Base-by-base conservation (phyloP, 2,888 invertebrate genomes). In the Hydrotaea cyrtoneurina region DNA sequence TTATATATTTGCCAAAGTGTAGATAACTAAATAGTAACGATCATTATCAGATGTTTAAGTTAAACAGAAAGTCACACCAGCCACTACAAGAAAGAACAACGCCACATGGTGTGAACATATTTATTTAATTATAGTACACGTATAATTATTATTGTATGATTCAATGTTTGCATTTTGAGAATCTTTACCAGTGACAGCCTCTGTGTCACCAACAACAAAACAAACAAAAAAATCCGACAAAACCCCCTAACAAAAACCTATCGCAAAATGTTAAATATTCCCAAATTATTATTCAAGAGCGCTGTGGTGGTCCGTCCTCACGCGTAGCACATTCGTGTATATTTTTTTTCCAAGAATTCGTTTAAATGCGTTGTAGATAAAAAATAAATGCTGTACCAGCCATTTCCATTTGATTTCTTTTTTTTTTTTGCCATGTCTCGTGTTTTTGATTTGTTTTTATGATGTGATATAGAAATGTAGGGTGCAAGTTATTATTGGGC, bases 201-300 rank as follows among this genome's bases (percentile, higher is more conserved):
- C 3, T n/a, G 50, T 50, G 50, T 50, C 50, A 50, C 50, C 50
- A 39, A 31, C 31, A 2, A 31, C 31, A 31, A 31, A 2, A 31
- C 3, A 31, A 31, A 31, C 31, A 31, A 7, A 31, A 7, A 31
- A n/a, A n/a, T n/a, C 31, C 31, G 31, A n/a, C n/a, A n/a, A 31
- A 31, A 31, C 31, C 3, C 31, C 3, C 31, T 31, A 31, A 4
- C 31, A 4, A 2, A 2, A 31, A 31, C 31, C 7, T 31, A 50
- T 11, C 21, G n/a, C n/a, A n/a, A n/a, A n/a, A n/a, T n/a, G n/a
- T n/a, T n/a, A n/a, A n/a, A 55, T 4, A 31, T 55, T 10, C 23
- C 23, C 55, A 55, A 21, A 55, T 55, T 55, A 55, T 55, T 55
- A 55, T 55, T 55, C 55, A 55, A 55, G 8, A 55, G 21, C 55